These are phyloP conservation scores for Dreissena polymorpha DNA, from an alignment of 1,140 invertebrate genomes.

Conservation along the genomic window DNA sequence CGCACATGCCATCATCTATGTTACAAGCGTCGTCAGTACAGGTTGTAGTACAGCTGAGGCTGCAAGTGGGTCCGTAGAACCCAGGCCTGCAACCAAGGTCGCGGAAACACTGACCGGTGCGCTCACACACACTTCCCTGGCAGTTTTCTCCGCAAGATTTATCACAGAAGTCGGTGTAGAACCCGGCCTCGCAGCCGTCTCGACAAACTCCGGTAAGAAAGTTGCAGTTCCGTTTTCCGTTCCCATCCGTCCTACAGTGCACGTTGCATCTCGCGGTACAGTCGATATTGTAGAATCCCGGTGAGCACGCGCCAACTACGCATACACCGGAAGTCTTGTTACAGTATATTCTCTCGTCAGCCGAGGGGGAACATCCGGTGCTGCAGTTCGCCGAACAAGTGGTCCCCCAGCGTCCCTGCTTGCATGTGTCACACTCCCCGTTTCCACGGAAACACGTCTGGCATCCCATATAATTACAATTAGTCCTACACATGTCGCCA, in stretches of 20 bases:
- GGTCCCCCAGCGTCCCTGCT: constrained; percentile 8
- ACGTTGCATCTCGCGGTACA: constrained; percentile 7
- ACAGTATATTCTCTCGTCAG: constrained; percentile 24
- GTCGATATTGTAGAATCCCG: constrained; percentile 20
- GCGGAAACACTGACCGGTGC: constrained; percentile 24
- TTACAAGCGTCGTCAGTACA: too few relatives aligned
- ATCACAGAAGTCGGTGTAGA: constrained; percentile 15
- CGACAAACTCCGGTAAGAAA: constrained; percentile 12
- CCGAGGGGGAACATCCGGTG: neutral
- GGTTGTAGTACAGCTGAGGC: neutral
- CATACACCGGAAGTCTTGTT: constrained; percentile 16
- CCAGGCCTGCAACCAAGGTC: neutral
- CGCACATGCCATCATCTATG: too few relatives aligned
- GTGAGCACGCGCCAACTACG: neutral
- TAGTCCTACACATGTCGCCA: neutral
- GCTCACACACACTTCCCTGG: constrained; percentile 11
- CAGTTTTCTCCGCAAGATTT: constrained; percentile 9
- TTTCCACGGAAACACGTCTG: neutral
- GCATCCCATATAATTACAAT: neutral
- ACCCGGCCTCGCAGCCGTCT: constrained; percentile 26
- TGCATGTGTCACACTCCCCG: constrained; percentile 18
- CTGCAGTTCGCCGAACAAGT: constrained; percentile 15
- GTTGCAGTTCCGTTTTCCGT: neutral
- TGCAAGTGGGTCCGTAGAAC: constrained; percentile 20
- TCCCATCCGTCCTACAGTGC: neutral